Evolutionary conservation across 2,888 invertebrate genomes (phyloP).

Genomic region (Cephus pulcher): DNA sequence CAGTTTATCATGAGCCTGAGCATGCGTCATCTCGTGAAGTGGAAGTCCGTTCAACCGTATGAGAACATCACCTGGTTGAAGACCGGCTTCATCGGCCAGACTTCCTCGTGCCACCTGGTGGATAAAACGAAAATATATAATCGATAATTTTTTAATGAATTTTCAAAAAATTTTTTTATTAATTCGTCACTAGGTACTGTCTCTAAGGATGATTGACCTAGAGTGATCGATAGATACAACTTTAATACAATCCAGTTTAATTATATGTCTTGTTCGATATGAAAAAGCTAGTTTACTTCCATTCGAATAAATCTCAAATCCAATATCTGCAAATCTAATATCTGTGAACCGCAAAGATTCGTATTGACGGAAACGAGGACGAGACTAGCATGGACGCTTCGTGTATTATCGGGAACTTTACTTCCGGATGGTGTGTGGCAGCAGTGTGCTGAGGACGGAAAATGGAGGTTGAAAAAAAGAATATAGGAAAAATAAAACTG

Average conservation of each 20-base stretch:
- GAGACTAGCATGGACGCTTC: background rate
- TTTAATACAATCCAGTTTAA: background rate
- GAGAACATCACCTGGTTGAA: conserved; percentile 42
- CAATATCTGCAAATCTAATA: conserved; percentile 22
- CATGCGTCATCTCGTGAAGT: conserved; percentile 34
- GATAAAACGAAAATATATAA: background rate
- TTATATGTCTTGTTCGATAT: background rate
- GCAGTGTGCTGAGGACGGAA: background rate
- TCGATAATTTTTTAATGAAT: background rate
- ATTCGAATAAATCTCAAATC: background rate
- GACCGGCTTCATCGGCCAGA: conserved; percentile 36
- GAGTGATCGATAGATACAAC: background rate
- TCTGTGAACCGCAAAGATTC: conserved; percentile 20
- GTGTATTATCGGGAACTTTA: background rate
- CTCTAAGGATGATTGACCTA: background rate
- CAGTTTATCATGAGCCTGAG: conserved; percentile 34
- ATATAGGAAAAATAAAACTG: background rate
- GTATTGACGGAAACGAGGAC: conserved; percentile 19
- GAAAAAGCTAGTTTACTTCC: background rate
- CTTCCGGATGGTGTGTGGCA: background rate
- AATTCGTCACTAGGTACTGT: background rate
- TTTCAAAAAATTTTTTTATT: background rate
- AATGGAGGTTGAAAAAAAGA: background rate
- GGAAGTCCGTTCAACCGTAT: conserved; percentile 36
- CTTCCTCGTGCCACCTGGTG: conserved; percentile 39